A percentile compares a stretch with the other conserved stretches of the same genome.
Conservation (phyloP, 2,113 vertebrate genomes). For the Ptilorrhoa leucosticta region DNA sequence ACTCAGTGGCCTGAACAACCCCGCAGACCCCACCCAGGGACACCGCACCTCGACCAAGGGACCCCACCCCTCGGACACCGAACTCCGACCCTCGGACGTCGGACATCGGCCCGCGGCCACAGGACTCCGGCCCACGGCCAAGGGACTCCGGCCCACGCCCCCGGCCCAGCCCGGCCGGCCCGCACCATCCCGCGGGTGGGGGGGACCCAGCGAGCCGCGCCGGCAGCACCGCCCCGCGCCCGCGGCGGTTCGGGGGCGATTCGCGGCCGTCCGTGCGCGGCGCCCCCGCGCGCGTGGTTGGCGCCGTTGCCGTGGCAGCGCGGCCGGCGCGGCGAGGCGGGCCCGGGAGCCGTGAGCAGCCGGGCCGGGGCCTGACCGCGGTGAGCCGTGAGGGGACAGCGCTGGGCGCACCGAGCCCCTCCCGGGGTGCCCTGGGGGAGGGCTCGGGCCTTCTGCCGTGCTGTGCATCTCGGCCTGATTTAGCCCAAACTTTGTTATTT, state of each 20-base stretch:
- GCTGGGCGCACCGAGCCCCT: too few relatives aligned
- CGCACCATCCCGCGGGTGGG: neutral
- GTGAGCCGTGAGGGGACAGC: neutral
- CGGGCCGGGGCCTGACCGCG: neutral
- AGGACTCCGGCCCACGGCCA: too few relatives aligned
- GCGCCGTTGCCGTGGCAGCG: neutral
- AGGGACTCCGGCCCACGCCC: too few relatives aligned
- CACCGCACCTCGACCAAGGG: rapidly evolving
- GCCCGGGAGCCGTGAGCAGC: neutral
- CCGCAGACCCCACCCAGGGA: rapidly evolving
- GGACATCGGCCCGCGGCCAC: too few relatives aligned
- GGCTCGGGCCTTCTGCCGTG: rapidly evolving
- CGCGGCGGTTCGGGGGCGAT: too few relatives aligned
- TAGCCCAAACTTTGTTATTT: rapidly evolving
- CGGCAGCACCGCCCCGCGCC: neutral
- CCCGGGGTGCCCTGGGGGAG: neutral
- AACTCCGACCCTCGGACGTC: neutral
- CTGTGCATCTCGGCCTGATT: rapidly evolving
- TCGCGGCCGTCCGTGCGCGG: neutral
- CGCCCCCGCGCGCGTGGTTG: neutral
- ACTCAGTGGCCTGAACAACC: neutral
- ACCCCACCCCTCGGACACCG: neutral
- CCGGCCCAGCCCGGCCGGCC: neutral
- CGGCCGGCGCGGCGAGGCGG: neutral
- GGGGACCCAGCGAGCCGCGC: neutral